phyloP scores from a whole-genome alignment of 2,888 invertebrate genomes.

The Pristionchus fissidentatus region DNA sequence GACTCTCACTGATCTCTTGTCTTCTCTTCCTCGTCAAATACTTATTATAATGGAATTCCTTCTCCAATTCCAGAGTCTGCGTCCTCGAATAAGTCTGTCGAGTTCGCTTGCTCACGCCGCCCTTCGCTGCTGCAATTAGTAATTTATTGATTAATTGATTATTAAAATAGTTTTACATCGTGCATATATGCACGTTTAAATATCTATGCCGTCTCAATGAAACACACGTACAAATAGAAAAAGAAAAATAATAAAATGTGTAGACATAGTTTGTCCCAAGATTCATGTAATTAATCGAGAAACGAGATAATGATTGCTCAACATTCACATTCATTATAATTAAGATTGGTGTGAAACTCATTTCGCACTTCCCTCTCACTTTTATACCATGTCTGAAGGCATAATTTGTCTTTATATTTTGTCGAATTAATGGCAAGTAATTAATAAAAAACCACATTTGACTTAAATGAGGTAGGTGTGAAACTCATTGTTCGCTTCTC shows the following conservation, averaged over 20 bases:
- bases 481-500: not conserved
- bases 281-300: too few relatives aligned
- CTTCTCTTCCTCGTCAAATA: constrained; percentile 72
- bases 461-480: not conserved
- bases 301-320: too few relatives aligned
- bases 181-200: not conserved
- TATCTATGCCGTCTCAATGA: too few relatives aligned
- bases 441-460: not conserved
- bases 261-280: too few relatives aligned
- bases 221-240: too few relatives aligned
- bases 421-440: not conserved
- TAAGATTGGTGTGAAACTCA: too few relatives aligned
- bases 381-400: too few relatives aligned
- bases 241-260: too few relatives aligned
- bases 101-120: constrained; percentile 64
- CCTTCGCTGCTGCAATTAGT: constrained; percentile 43
- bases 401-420: too few relatives aligned
- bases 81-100: constrained; percentile 73
- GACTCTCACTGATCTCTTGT: constrained; percentile 72
- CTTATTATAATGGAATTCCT: constrained; percentile 74
- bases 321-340: too few relatives aligned
- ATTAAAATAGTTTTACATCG: not conserved
- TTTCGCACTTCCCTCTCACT: too few relatives aligned
- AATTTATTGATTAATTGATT: not conserved
- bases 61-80: constrained; percentile 74